Percentiles rank a stretch among this genome's conserved stretches.
Evolutionary conservation across 2,888 invertebrate genomes (phyloP).

Genomic region (Eupeodes luniger): DNA sequence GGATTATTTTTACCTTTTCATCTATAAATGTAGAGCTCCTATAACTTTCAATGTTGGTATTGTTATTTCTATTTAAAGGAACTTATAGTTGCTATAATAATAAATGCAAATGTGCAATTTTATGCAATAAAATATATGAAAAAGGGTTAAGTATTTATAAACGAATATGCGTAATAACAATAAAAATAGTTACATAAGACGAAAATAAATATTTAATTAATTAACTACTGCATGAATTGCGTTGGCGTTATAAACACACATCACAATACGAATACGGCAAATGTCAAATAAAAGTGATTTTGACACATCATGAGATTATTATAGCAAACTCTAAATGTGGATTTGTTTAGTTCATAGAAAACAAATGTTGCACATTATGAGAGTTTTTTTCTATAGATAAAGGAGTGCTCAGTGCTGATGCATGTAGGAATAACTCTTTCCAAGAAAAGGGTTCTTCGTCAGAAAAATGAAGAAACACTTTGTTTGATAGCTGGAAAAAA

Average conservation of each 20-base stretch:
- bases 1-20: conserved; percentile 52
- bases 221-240: conserved; percentile 54
- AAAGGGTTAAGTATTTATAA: background rate
- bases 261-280: conserved; percentile 25
- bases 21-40: background rate
- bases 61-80: conserved; percentile 49
- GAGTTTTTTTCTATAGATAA: background rate
- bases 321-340: conserved; percentile 33
- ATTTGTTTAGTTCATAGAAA: conserved; percentile 24
- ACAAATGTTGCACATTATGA: background rate
- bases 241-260: background rate
- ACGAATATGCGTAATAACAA: background rate
- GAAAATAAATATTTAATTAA: conserved; percentile 44
- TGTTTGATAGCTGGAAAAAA: background rate
- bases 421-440: background rate
- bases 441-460: background rate
- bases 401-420: background rate
- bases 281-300: conserved; percentile 67
- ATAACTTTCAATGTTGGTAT: background rate
- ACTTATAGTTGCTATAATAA: conserved; percentile 34
- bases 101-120: conserved; percentile 66
- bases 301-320: conserved; percentile 47
- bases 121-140: conserved; percentile 46
- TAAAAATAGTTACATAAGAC: background rate
- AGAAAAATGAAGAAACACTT: background rate